Evolutionary conservation across 2,888 invertebrate genomes (phyloP), one percentile per base, ranked within the genome.

Genomic region (Drosophila meridionalis): DNA sequence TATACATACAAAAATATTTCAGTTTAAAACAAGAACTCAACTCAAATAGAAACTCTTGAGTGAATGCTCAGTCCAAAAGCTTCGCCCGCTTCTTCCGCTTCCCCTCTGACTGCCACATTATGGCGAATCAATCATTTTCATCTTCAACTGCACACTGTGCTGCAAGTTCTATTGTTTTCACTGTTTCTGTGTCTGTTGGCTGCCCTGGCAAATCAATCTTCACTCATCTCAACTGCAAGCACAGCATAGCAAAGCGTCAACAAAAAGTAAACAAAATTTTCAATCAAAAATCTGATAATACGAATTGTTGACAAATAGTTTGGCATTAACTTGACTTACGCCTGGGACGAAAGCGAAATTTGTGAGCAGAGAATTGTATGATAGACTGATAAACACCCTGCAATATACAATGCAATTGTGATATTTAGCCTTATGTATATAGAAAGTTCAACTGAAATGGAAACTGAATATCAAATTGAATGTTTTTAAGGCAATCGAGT

Each of bases 41-140:
- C 88, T 80, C 78, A 88, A 86, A 83, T 86, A 76, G 72, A 80
- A 83, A 69, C 69, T 69, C 48, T 14, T 52, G 30, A 65, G 63
- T 36, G 43, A 55, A 64, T 59, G 59, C 45, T 45, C n/a, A 36
- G 36, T 59, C 11, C 47, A 28, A 11, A 4, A 28, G 28, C 20
- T 2, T 20, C n/a, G 4, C 11, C 1, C 14, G 12, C 45, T 6
- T 20, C 32, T 0, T 1, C 4, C 12, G 6, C 53, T 7, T 2
- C 6, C 7, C 30, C 40, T 58, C 57, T 42, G 58, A 38, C 69
- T 48, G 43, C 56, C 69, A 72, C 78, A 83, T 85, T 82, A 85
- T 82, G 77, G 76, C 74, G 73, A 82, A 87, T 87, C 87, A 87
- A 87, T 87, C 86, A 87, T 86, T 82, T 83, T 75, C 82, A 71